Evolutionary conservation across 2,888 invertebrate species (phyloP).

Genomic region (Nasonia oneida): DNA sequence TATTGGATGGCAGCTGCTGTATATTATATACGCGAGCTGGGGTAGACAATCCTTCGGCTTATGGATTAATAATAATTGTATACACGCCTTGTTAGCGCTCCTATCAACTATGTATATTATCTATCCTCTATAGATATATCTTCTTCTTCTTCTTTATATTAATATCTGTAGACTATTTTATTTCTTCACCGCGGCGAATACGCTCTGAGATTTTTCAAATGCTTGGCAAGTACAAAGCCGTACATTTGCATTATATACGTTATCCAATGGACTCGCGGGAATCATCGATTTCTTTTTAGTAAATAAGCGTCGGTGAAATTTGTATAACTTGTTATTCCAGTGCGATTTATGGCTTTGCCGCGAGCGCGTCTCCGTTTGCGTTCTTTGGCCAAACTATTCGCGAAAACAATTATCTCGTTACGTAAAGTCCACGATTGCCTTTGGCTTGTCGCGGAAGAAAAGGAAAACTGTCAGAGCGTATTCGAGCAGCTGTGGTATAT

Average conservation of each 20-base stretch:
- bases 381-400: not conserved
- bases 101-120: not conserved
- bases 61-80: constrained; percentile 40
- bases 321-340: constrained; percentile 3
- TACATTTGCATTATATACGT: not conserved
- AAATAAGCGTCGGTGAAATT: not conserved
- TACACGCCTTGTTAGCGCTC: not conserved
- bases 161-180: not conserved
- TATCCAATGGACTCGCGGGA: not conserved
- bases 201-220: not conserved
- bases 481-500: not conserved
- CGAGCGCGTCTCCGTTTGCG: not conserved
- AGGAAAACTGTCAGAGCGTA: not conserved
- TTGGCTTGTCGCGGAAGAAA: not conserved
- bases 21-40: constrained; percentile 6
- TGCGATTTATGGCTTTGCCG: not conserved
- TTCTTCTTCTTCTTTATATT: not conserved
- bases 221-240: not conserved
- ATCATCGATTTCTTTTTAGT: not conserved
- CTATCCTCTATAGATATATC: not conserved
- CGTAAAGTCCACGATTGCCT: not conserved
- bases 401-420: constrained; percentile 9
- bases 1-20: not conserved
- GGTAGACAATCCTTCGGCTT: constrained; percentile 27
- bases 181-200: not conserved